phyloP scores from a whole-genome alignment of 2,113 vertebrate species.

The Gymnobelideus leadbeateri region DNA sequence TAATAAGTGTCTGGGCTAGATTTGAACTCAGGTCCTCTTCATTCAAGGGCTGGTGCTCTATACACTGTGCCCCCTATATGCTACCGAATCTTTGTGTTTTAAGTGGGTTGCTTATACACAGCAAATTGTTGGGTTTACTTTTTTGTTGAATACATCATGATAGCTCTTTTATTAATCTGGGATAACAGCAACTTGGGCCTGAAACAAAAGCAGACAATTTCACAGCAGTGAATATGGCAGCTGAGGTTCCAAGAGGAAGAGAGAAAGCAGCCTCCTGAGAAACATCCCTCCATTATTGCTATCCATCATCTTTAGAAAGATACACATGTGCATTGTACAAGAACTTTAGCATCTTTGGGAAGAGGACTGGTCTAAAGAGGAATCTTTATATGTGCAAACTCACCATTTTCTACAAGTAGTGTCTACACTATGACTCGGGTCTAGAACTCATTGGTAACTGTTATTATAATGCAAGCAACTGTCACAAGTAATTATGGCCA shows the following conservation, averaged over 20 bases:
- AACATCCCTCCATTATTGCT: too few species aligned
- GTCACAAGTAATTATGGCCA: background rate
- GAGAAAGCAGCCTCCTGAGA: background rate
- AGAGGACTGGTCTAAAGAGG: background rate
- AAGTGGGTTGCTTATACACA: background rate
- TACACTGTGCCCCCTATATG: too few species aligned
- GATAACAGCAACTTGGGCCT: background rate
- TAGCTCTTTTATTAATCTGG: background rate
- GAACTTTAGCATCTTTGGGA: background rate
- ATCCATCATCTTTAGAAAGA: background rate
- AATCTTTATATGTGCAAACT: background rate
- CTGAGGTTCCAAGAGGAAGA: background rate
- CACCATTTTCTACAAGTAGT: accelerated
- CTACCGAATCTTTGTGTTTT: background rate
- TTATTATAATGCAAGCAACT: background rate
- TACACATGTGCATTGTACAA: background rate
- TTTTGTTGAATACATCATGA: background rate
- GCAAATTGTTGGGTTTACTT: background rate
- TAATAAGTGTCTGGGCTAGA: too few species aligned
- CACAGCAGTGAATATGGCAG: background rate
- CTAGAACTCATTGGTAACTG: background rate
- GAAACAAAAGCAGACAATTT: background rate
- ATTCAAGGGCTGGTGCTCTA: too few species aligned
- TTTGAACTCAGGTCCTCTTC: too few species aligned
- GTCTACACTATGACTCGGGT: background rate